Evolutionary conservation across 2,888 invertebrate genomes (phyloP), one percentile per base, ranked within the genome.

Genomic region (Platypus cylindrus): DNA sequence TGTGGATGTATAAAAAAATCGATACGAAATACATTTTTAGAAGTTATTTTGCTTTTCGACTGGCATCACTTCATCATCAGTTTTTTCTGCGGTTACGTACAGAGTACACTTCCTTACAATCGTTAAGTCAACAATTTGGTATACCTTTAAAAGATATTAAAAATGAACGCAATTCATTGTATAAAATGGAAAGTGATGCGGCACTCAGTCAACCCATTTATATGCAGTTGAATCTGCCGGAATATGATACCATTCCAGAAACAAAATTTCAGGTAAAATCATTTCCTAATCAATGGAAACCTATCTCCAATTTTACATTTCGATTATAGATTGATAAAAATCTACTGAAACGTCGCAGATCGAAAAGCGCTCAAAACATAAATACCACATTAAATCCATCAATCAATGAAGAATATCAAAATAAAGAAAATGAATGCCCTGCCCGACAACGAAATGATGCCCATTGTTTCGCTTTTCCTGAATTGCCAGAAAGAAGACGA

Each of bases 1-100:
- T n/a, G n/a, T 20, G 5, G 5, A 20, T 20, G 8, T 20, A 7
- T 20, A 20, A 20, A 7, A 8, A 8, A 8, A 7, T 20, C 8
- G 8, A 7, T 20, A 20, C 8, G 8, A 20, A 20, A 7, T 7
- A 9, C 8, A 11, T 34, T 50, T 66, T 20, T 53, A 73, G 73
- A 60, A 80, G 78, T 52, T 80, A 75, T 53, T 81, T 78, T 52
- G 73, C 79, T 38, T 82, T 81, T 60, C 78, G 78, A 59, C 59
- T 81, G 40, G 80, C 80, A 7, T 81, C 81, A n/a, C 59, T 81
- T 28, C 82, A 82, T 55, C 81, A 82, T 54, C 75, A 80, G 54
- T 72, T 82, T 56, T 82, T 78, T 61, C 65, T 80, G 49, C 75
- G 78, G 51, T 60, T 81, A 31, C 71, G 78, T 53, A 75, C 77